These are phyloP conservation scores for Panagrolaimus sp. DNA, from an alignment of 1,140 invertebrate species.

Conservation along the genomic window DNA sequence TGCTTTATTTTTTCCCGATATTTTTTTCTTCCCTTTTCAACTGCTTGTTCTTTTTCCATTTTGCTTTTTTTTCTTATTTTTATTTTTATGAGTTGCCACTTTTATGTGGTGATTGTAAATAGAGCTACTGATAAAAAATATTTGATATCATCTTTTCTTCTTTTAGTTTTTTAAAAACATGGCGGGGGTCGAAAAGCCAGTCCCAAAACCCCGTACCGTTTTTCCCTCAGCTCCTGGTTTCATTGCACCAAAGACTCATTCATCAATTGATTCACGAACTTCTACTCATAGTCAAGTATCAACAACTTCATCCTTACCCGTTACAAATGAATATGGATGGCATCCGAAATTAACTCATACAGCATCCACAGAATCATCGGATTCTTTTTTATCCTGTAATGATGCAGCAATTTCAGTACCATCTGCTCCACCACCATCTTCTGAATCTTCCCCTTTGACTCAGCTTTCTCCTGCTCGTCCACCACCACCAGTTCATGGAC, in stretches of 20 bases:
- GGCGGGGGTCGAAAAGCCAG: slow-evolving; percentile 4
- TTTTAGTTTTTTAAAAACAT: slow-evolving; percentile 13
- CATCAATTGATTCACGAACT: background rate
- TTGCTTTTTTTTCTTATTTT: too few relatives aligned
- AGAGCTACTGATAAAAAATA: too few relatives aligned
- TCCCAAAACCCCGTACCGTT: slow-evolving; percentile 1
- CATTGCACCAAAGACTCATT: background rate
- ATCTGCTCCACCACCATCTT: background rate
- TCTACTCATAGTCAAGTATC: background rate
- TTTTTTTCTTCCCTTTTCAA: too few relatives aligned
- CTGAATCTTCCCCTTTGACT: background rate
- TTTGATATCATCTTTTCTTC: background rate
- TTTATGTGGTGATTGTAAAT: too few relatives aligned
- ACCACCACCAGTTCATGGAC: too few relatives aligned
- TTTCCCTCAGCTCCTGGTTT: background rate
- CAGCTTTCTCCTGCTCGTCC: too few relatives aligned
- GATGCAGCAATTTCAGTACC: background rate
- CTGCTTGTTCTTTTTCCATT: too few relatives aligned
- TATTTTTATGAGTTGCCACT: too few relatives aligned
- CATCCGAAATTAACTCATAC: slow-evolving; percentile 12
- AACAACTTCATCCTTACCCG: background rate
- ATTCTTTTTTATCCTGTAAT: background rate
- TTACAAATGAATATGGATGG: background rate
- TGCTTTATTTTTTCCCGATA: too few relatives aligned
- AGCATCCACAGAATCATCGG: slow-evolving; percentile 2